Percentiles rank a stretch among this genome's conserved stretches.
Conservation (phyloP, 2,797 vertebrate genomes). For the Sternotherus odoratus region DNA sequence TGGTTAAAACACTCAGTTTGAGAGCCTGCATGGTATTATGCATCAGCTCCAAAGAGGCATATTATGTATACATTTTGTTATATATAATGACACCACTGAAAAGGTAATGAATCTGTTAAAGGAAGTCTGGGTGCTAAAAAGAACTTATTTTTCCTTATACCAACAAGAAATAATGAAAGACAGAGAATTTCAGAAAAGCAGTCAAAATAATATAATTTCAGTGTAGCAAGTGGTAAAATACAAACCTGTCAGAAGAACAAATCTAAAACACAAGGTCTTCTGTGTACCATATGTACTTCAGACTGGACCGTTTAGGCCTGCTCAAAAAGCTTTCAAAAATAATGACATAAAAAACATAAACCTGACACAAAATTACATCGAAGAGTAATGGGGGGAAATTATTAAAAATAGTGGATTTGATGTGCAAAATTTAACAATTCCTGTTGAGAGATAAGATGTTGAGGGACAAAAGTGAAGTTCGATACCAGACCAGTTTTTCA, state of each 20-base stretch:
- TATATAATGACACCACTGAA: slow-evolving; percentile 41
- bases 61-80: slow-evolving; percentile 61
- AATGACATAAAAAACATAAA: neutral
- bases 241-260: slow-evolving; percentile 34
- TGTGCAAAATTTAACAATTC: neutral
- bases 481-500: slow-evolving; percentile 9
- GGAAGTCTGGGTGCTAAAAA: neutral
- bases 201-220: slow-evolving; percentile 49
- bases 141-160: slow-evolving; percentile 53
- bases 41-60: slow-evolving; percentile 18
- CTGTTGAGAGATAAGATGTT: neutral
- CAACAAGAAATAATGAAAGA: slow-evolving; percentile 41
- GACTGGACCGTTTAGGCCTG: slow-evolving; percentile 1
- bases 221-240: slow-evolving; percentile 43
- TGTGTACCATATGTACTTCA: neutral
- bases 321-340: slow-evolving; percentile 29
- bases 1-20: slow-evolving; percentile 47
- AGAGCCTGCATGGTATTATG: slow-evolving; percentile 17
- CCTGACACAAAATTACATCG: slow-evolving; percentile 30
- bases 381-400: neutral
- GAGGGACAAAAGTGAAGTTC: slow-evolving; percentile 6
- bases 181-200: slow-evolving; percentile 29
- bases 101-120: slow-evolving; percentile 50
- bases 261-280: slow-evolving; percentile 16
- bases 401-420: neutral